These are phyloP conservation scores for Anabas testudineus DNA, from an alignment of 2,797 vertebrate genomes.

Conservation along the genomic window DNA sequence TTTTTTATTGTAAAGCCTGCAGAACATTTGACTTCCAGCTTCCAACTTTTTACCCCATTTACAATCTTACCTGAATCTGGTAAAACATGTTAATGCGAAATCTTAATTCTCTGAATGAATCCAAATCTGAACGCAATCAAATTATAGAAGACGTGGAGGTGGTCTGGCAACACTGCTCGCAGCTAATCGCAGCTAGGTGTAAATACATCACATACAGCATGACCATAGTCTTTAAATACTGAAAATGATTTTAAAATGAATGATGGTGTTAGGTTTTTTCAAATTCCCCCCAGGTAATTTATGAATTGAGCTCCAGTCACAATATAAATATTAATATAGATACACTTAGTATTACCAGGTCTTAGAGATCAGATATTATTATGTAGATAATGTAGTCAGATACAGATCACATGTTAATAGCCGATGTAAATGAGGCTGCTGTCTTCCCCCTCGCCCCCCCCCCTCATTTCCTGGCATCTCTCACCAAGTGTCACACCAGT, in stretches of 20 bases:
- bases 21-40: background rate
- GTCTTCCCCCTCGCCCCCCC: background rate
- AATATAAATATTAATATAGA: slow-evolving; percentile 14
- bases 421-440: slow-evolving; percentile 10
- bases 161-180: background rate
- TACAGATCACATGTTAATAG: slow-evolving; percentile 26
- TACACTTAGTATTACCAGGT: slow-evolving; percentile 12
- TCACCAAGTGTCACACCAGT: background rate
- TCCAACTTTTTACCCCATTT: no score
- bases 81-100: background rate
- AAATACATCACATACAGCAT: background rate
- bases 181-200: background rate
- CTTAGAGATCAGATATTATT: slow-evolving; percentile 25
- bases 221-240: background rate
- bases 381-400: slow-evolving; percentile 24
- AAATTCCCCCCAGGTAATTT: slow-evolving; percentile 4
- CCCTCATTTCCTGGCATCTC: slow-evolving; percentile 4
- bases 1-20: background rate
- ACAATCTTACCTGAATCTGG: background rate
- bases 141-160: background rate
- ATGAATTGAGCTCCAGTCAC: slow-evolving; percentile 19
- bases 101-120: background rate
- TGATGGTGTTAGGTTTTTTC: background rate
- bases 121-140: background rate
- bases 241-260: background rate